Conservation (phyloP, 1,140 invertebrate species). For the Hypsibius dujardini region DNA sequence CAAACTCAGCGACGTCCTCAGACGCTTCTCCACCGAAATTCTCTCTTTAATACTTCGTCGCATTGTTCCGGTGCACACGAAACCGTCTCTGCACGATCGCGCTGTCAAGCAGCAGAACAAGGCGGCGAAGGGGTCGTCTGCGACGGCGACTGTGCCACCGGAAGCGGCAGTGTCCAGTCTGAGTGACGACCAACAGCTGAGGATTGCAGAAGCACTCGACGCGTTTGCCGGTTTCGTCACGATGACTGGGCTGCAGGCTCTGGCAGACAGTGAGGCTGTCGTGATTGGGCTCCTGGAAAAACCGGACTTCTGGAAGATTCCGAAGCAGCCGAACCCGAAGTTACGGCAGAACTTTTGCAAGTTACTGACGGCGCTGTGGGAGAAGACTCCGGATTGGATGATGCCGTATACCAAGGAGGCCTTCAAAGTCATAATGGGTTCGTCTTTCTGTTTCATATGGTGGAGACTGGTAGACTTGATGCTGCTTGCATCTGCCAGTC, state of each 20-base stretch:
- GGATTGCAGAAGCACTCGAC: not conserved
- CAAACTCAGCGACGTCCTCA: not conserved
- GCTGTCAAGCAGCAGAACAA: not conserved
- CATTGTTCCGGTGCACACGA: not conserved
- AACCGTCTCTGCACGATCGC: too few species aligned
- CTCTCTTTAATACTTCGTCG: not conserved
- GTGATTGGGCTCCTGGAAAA: not conserved
- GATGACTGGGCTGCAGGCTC: not conserved
- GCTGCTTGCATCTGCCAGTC: too few species aligned
- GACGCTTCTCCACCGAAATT: not conserved
- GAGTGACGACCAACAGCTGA: not conserved
- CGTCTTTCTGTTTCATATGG: not conserved
- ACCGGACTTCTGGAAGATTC: constrained; percentile 3
- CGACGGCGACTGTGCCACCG: too few species aligned
- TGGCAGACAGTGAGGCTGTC: not conserved
- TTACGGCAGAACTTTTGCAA: not conserved
- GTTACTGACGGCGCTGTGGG: not conserved
- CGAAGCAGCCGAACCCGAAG: not conserved
- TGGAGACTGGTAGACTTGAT: too few species aligned
- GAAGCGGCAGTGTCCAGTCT: not conserved
- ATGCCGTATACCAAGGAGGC: not conserved
- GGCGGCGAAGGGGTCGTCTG: not conserved
- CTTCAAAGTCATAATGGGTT: not conserved
- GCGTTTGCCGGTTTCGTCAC: not conserved
- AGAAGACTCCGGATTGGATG: not conserved